Evolutionary conservation across 2,113 vertebrate species (phyloP), one percentile per base, ranked within the genome.

Genomic region (Circaetus gallicus): DNA sequence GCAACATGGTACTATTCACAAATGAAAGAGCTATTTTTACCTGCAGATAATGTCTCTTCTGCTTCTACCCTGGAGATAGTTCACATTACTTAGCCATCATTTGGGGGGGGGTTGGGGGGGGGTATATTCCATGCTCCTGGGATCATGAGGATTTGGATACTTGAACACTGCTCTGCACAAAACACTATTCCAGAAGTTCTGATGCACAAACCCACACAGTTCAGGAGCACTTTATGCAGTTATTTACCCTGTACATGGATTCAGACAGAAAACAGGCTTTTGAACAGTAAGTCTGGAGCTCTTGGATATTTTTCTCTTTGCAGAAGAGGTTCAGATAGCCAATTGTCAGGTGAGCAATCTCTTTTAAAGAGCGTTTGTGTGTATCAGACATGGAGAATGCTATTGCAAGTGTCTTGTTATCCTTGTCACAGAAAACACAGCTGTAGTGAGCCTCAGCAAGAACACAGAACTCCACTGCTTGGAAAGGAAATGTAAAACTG

Each of bases 1-100:
- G 14, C 31, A 89, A 9, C 1, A 1, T 15, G 21, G 32, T 26
- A 22, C 42, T 82, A 36, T 56, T 77, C 58, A 70, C 45, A 87
- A 74, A 81, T n/a, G 26, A 71, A 94, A 81, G 6, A 80, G 62
- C 6, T 65, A n/a, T 66, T 82, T 90, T 94, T 55, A n/a, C 47
- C 26, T 83, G 56, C 40, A 77, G 14, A 34, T 73, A 66, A 55
- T 29, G 5, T 58, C n/a, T 16, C 19, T 92, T 85, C 38, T 74
- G 40, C 24, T 61, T 82, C 67, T 70, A 7, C 34, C 10, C 10
- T 56, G 40, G 26, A 76, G 18, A 72, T 2, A 61, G 42, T 17
- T 84, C 36, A 38, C 15, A 34, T 56, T 71, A 65, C 15, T 32
- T 71, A 62, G 40, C 10, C 15, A 58, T 43, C 7, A 45, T 56